Base-by-base conservation (phyloP, 2,888 invertebrate species). In the Pristionchus mayeri region DNA sequence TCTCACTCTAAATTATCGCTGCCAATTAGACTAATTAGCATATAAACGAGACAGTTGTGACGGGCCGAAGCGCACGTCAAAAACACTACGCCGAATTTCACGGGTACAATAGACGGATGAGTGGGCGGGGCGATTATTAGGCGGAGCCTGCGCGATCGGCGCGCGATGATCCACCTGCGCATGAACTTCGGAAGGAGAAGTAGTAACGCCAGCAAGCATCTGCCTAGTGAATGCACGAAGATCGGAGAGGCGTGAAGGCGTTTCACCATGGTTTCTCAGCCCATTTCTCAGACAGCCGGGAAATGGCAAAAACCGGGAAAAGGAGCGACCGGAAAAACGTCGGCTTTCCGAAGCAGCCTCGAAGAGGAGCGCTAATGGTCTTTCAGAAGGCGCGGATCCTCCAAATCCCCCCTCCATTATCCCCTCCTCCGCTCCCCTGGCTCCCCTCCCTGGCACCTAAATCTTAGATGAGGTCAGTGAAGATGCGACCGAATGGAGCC, bases 201-300 rank as follows among this genome's bases (percentile, higher is more conserved):
- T 13, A 13, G 44, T 6, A 13, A 44, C 37, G 67, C 34, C 21
- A 67, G 27, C 11, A 67, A 37, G 6, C 34, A 37, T 21, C 34
- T 67, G 37, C 37, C 21, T 21, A 3, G 6, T 1, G 21, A n/a
- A 40, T 34, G 71, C 30, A 21, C 3, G 18, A n/a, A 71, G 9
- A 21, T 7, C 7, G 24, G 40, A 37, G 63, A 34, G 21, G 34
- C 63, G 63, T 63, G 6, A 44, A 44, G 4, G 24, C 11, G 54
- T 63, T 63, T 63, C 63, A 63, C 63, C 63, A 63, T 63, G 63
- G 63, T 63, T 63, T 63, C 63, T 37, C 63, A 0, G 34, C 34
- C 34, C 1, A 2, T 63, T 34, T n/a, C 37, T 18, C 34, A 63
- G 34, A 6, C 44, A 13, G 6, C 13, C 44, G 7, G 44, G 44